These are phyloP conservation scores for Lucinisca nassula DNA, from an alignment of 2,888 invertebrate species.

Conservation along the genomic window DNA sequence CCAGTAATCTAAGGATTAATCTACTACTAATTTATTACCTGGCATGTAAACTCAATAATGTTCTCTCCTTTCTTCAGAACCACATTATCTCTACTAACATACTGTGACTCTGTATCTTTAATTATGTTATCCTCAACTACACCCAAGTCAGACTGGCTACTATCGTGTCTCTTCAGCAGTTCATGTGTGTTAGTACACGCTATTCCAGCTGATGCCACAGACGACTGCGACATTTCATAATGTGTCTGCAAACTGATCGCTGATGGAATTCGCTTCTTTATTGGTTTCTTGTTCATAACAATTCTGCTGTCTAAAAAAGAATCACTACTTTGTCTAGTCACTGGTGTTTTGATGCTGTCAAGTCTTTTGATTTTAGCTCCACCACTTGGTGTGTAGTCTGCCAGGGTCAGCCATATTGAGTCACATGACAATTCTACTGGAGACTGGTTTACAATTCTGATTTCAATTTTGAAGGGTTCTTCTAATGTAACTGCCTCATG, in stretches of 20 bases:
- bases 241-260: constrained; percentile 73
- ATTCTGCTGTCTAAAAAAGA: constrained; percentile 74
- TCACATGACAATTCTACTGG: constrained; percentile 72
- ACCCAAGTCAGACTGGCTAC: constrained; percentile 57
- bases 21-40: constrained; percentile 85
- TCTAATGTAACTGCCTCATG: constrained; percentile 56
- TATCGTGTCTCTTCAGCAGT: constrained; percentile 81
- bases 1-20: too few species aligned
- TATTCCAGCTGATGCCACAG: constrained; percentile 73
- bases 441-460: constrained; percentile 63
- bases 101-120: constrained; percentile 87
- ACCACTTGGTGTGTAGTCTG: constrained; percentile 37
- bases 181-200: constrained; percentile 80
- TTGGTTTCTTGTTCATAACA: constrained; percentile 75
- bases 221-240: constrained; percentile 71
- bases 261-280: constrained; percentile 71
- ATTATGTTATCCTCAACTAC: constrained; percentile 44
- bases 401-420: constrained; percentile 69
- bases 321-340: constrained; percentile 74
- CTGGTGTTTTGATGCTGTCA: constrained; percentile 50
- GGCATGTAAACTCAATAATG: constrained; percentile 85
- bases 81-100: constrained; percentile 89
- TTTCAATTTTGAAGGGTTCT: constrained; percentile 62
- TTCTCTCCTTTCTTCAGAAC: constrained; percentile 88
- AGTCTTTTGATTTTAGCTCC: constrained; percentile 20